Evolutionary conservation across 2,797 vertebrate genomes (phyloP).

Genomic region (Hirundo rustica): DNA sequence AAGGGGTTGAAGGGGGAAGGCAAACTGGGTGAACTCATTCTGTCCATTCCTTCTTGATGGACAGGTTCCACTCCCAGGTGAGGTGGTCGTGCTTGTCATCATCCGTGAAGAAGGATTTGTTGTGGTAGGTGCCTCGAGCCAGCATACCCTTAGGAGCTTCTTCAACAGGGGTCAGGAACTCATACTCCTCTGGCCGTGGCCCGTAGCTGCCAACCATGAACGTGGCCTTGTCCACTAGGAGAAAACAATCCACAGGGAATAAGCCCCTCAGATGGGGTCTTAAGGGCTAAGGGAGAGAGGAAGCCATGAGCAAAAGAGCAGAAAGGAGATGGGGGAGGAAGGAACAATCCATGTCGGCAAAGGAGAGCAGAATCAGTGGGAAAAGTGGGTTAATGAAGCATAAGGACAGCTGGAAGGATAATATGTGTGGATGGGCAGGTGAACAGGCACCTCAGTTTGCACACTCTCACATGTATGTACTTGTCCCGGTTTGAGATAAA

Average conservation of each 20-base stretch:
- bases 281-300: neutral
- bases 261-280: neutral
- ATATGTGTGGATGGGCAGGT: neutral
- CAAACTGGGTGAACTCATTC: constrained; percentile 67
- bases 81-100: constrained; percentile 83
- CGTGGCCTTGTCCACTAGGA: constrained; percentile 79
- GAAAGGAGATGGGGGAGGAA: neutral
- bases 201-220: constrained; percentile 86
- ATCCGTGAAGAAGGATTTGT: constrained; percentile 84
- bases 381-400: neutral
- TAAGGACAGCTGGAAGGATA: neutral
- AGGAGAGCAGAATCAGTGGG: neutral
- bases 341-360: neutral
- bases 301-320: neutral
- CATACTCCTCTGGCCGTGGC: constrained; percentile 80
- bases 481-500: neutral
- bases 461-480: neutral
- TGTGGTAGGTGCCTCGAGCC: constrained; percentile 80
- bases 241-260: constrained; percentile 29
- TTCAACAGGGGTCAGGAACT: constrained; percentile 80
- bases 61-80: constrained; percentile 84
- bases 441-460: neutral
- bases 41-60: constrained; percentile 84
- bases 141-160: constrained; percentile 82
- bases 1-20: constrained; percentile 1